Conservation (phyloP, 2,113 vertebrate genomes). For the Circaetus cinerascens region DNA sequence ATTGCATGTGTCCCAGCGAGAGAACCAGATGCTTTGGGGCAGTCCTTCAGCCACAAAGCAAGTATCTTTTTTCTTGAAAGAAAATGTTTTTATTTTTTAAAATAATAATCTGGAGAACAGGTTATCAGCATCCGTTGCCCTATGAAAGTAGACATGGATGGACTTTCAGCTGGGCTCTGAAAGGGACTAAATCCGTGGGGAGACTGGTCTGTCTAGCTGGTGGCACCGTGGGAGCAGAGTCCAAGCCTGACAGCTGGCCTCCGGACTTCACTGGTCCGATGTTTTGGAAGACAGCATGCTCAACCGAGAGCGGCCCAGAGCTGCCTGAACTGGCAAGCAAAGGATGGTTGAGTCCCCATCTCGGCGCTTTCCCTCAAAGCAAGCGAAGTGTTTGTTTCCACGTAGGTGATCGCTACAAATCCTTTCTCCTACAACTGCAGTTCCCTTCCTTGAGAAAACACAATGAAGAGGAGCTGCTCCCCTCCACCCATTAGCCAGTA, state of each 20-base stretch:
- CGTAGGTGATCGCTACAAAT: fast-evolving
- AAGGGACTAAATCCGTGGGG: neutral
- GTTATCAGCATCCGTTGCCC: neutral
- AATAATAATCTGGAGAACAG: neutral
- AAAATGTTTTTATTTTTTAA: neutral
- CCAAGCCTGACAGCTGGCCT: neutral
- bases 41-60: neutral
- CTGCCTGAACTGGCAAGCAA: neutral
- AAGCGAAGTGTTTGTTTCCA: fast-evolving
- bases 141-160: neutral
- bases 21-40: neutral
- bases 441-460: neutral
- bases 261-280: fast-evolving
- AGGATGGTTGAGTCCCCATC: neutral
- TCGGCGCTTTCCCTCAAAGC: neutral
- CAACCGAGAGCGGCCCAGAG: neutral
- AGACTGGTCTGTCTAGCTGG: neutral
- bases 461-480: neutral
- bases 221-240: neutral
- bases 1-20: neutral
- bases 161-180: neutral
- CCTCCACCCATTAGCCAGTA: neutral
- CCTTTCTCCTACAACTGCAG: neutral
- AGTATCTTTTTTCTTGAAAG: neutral
- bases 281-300: neutral